A percentile compares a stretch with the other conserved stretches of the same genome.
Conservation (phyloP, 2,797 vertebrate species). For the Clarias laeviceps region DNA sequence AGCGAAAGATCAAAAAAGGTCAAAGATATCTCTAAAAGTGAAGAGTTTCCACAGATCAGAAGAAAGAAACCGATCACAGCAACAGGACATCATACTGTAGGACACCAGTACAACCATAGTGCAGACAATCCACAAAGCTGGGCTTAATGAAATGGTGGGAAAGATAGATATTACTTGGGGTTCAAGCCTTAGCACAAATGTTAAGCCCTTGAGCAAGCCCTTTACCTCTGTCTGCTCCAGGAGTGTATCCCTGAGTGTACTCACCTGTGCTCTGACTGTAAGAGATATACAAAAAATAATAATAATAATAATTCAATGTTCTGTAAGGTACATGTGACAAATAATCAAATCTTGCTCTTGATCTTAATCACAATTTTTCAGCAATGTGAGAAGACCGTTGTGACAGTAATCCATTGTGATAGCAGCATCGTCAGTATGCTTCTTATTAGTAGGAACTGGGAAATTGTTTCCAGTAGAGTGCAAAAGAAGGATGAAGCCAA, state of each 20-base stretch:
- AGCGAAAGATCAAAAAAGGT: neutral
- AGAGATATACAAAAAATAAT: too few species aligned
- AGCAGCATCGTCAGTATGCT: too few species aligned
- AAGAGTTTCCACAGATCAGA: neutral
- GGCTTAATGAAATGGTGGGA: neutral
- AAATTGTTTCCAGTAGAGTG: neutral
- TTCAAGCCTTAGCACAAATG: too few species aligned
- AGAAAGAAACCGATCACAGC: neutral
- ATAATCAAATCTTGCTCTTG: too few species aligned
- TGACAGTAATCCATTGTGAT: neutral
- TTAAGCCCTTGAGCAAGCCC: too few species aligned
- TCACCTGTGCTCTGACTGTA: too few species aligned
- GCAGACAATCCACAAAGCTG: neutral
- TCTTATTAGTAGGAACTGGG: neutral
- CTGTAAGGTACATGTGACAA: too few species aligned
- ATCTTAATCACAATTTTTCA: neutral
- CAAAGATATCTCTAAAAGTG: neutral
- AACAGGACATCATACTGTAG: neutral
- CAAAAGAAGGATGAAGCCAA: neutral
- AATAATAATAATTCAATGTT: too few species aligned
- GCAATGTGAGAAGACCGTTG: neutral
- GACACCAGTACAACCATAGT: neutral
- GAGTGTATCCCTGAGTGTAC: too few species aligned
- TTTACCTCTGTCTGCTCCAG: too few species aligned
- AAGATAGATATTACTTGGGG: neutral